phyloP scores from a whole-genome alignment of 2,113 vertebrate genomes.

The Copsychus sechellarum region DNA sequence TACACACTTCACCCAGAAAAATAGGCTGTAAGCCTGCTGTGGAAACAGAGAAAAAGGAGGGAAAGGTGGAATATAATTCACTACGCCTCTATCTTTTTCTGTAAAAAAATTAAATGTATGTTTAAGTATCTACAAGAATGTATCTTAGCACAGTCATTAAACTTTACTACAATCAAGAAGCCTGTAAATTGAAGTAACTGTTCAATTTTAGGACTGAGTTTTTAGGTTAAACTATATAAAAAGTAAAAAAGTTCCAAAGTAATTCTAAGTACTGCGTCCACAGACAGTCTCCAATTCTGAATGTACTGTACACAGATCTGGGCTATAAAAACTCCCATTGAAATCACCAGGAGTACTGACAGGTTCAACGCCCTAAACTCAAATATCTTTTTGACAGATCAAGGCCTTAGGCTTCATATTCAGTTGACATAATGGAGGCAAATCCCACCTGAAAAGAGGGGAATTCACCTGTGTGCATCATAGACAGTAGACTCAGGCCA shows the following conservation, averaged over 20 bases:
- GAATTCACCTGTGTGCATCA: neutral
- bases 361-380: neutral
- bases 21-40: neutral
- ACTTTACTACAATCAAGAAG: neutral
- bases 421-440: rapidly evolving
- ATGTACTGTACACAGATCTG: neutral
- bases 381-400: neutral
- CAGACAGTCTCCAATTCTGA: neutral
- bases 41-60: neutral
- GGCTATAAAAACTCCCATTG: neutral
- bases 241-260: neutral
- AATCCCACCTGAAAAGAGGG: neutral
- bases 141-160: neutral
- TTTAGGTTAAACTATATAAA: neutral
- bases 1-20: neutral
- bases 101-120: neutral
- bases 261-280: neutral
- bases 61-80: neutral
- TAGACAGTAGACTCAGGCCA: neutral
- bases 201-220: neutral
- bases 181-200: neutral
- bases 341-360: neutral
- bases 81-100: neutral
- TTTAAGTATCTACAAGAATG: neutral
- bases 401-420: neutral